A percentile compares a stretch with the other conserved stretches of the same genome.
phyloP scores from a whole-genome alignment of 2,113 vertebrate genomes.

The Cygnus atratus region DNA sequence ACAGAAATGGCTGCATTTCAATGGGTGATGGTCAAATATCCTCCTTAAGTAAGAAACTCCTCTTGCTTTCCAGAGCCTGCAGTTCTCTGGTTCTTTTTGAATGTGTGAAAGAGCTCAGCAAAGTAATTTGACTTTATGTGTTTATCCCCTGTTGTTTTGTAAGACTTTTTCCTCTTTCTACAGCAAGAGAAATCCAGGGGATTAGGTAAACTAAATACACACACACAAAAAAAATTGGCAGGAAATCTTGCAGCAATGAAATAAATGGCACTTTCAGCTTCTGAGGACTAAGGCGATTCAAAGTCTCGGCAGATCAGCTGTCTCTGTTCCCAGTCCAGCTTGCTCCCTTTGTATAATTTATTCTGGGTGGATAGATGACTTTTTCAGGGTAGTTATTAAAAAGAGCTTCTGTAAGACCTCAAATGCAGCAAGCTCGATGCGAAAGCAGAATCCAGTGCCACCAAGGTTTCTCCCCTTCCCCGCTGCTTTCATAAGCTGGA shows the following conservation, averaged over 20 bases:
- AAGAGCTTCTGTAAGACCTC: neutral
- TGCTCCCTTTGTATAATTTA: neutral
- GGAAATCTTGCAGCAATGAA: constrained; percentile 7
- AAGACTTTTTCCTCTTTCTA: constrained; percentile 18
- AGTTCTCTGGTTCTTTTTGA: neutral
- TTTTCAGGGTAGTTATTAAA: neutral
- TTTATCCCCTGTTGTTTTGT: constrained; percentile 5
- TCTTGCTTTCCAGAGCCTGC: neutral
- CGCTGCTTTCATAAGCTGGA: neutral
- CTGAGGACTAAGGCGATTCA: neutral
- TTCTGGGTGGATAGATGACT: neutral
- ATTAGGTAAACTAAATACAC: neutral
- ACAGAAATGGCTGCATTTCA: neutral
- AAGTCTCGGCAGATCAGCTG: neutral
- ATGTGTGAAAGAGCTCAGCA: neutral
- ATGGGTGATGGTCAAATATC: neutral
- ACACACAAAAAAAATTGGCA: neutral
- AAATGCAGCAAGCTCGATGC: neutral
- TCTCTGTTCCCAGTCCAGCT: neutral
- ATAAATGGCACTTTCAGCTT: constrained; percentile 23
- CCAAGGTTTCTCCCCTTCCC: neutral
- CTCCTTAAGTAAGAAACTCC: neutral
- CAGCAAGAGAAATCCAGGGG: neutral
- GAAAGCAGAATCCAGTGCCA: neutral
- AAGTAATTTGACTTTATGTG: neutral